Conservation (phyloP, 2,797 vertebrate species). For the Eleutherodactylus coqui region DNA sequence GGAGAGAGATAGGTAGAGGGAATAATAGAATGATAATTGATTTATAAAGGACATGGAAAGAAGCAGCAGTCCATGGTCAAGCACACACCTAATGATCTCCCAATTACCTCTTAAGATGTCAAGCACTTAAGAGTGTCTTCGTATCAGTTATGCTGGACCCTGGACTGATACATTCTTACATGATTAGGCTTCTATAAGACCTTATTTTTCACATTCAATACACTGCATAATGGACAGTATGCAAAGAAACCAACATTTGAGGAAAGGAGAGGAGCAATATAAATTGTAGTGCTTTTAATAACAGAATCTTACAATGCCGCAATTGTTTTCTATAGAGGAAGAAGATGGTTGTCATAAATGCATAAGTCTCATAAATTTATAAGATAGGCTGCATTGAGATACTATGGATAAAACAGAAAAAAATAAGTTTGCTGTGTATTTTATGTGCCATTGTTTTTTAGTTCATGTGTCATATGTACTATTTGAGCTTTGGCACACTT, state of each 20-base stretch:
- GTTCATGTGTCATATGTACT: background rate
- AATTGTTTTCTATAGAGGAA: background rate
- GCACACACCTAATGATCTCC: background rate
- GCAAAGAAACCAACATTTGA: no score
- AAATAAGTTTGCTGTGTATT: background rate
- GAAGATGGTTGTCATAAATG: background rate
- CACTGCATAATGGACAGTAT: no score
- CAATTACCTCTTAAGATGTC: background rate
- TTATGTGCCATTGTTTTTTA: background rate
- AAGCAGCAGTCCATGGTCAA: background rate
- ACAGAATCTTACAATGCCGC: background rate
- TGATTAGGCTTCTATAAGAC: no score
- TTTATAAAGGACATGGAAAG: background rate
- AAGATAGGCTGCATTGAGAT: background rate
- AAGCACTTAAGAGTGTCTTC: background rate
- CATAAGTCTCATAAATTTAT: background rate
- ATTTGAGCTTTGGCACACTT: background rate
- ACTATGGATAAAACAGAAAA: background rate
- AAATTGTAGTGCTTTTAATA: background rate
- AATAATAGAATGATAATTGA: background rate
- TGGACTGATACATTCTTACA: background rate
- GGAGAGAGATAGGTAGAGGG: no score
- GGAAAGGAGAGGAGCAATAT: no score
- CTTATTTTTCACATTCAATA: no score
- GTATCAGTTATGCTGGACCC: background rate